Evolutionary conservation across 2,888 invertebrate species (phyloP), one percentile per base, ranked within the genome.

Genomic region (Pollenia griseotomentosa): DNA sequence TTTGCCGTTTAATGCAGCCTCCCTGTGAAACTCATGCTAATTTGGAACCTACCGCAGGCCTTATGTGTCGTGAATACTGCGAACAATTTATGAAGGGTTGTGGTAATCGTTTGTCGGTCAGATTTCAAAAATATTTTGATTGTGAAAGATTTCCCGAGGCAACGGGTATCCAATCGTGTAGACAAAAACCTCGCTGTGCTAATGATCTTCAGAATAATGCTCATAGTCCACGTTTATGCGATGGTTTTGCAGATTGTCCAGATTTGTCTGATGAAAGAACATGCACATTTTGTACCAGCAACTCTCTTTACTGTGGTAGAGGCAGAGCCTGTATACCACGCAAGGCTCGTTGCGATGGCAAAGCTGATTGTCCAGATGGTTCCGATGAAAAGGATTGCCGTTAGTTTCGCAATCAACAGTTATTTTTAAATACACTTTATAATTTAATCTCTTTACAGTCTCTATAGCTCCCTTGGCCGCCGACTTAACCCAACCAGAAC

Each of bases 311-410:
- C 90, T 98, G 98, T 91, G 97, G 97, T 0, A 94, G 97, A 73
- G 96, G 96, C 73, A 94, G 96, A 81, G 95, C 95, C 44, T 98
- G 98, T 92, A 95, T 98, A 88, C 95, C 96, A 0, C 93, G 94
- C 10, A 94, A 94, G 77, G 95, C 96, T 89, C 95, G 96, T 84
- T 98, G 98, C 92, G 97, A 98, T 91, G 97, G 97, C 71, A 95
- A 96, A 78, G 94, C 95, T 0, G 97, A 98, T 93, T 98, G 98
- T 90, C 96, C 97, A 0, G 97, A 97, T 92, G 97, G 96, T 48
- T 96, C 97, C 88, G 98, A 98, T 90, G 98, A 98, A 92, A 95
- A 96, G 90, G 96, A 96, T 89, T 98, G 98, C 92, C 94, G 98
- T 98, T 94, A 96, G 97, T 95, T 51, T 48, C 19, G 16, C 23